phyloP scores from a whole-genome alignment of 1,140 invertebrate species.

The Drosophila paulistorum region DNA sequence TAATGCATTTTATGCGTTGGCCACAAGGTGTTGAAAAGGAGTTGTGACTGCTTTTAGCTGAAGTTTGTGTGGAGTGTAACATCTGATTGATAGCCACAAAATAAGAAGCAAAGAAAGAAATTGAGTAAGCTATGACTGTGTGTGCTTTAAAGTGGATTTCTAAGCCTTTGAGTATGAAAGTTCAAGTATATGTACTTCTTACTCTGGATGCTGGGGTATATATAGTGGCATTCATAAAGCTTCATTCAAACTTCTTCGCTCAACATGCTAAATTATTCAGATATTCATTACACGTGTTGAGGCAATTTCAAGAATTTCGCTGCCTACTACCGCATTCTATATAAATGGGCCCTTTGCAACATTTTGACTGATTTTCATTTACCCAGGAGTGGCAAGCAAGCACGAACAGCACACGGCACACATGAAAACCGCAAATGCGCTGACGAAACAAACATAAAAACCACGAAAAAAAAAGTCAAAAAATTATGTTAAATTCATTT shows the following conservation, averaged over 20 bases:
- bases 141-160: neutral
- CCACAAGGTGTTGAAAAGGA: slow-evolving; percentile 22
- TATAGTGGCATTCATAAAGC: slow-evolving; percentile 40
- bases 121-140: neutral
- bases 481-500: slow-evolving; percentile 76
- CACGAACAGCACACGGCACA: neutral
- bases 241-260: slow-evolving; percentile 18
- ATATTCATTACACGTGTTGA: slow-evolving; percentile 66
- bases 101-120: slow-evolving; percentile 37
- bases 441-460: slow-evolving; percentile 39
- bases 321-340: slow-evolving; percentile 1
- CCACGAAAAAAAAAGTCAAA: slow-evolving; percentile 34
- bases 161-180: neutral
- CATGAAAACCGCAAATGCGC: slow-evolving; percentile 1
- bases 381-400: slow-evolving; percentile 35
- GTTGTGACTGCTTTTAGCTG: slow-evolving; percentile 64
- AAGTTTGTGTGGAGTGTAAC: slow-evolving; percentile 27
- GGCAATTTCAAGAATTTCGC: slow-evolving; percentile 32
- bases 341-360: slow-evolving; percentile 23
- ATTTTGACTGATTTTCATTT: slow-evolving; percentile 67
- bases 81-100: slow-evolving; percentile 45
- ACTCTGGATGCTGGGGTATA: slow-evolving; percentile 38
- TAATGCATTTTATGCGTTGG: slow-evolving; percentile 76
- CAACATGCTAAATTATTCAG: slow-evolving; percentile 66
- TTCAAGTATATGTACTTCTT: slow-evolving; percentile 9